These are phyloP conservation scores for Micronycteris hirsuta DNA, from an alignment of 2,113 vertebrate genomes.

Conservation along the genomic window DNA sequence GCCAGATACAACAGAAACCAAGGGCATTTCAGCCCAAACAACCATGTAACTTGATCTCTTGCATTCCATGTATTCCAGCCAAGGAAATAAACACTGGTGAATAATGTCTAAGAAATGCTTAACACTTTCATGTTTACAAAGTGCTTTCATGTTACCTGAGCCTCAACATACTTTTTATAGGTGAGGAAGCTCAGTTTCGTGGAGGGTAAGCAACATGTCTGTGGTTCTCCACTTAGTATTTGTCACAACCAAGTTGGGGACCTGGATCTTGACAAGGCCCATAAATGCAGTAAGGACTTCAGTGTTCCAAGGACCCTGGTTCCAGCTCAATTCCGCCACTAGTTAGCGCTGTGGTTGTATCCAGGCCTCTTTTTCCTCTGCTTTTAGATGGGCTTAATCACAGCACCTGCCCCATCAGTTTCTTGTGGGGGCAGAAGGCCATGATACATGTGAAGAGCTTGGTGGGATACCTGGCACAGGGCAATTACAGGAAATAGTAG, in stretches of 20 bases:
- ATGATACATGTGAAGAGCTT: not conserved
- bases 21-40: not conserved
- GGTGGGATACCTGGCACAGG: not conserved
- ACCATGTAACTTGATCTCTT: slow-evolving; percentile 59
- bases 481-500: not conserved
- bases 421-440: not conserved
- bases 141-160: not conserved
- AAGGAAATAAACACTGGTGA: not conserved
- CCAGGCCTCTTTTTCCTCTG: not conserved
- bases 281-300: not conserved
- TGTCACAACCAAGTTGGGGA: too few species aligned
- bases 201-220: not conserved
- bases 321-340: not conserved
- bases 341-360: not conserved
- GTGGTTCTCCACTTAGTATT: not conserved
- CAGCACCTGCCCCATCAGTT: not conserved
- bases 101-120: not conserved
- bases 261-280: not conserved
- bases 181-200: not conserved
- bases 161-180: not conserved
- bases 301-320: not conserved
- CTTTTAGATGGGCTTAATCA: not conserved
- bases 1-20: slow-evolving; percentile 46
- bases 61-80: slow-evolving; percentile 30
- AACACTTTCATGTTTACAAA: not conserved